A percentile compares a stretch with the other conserved stretches of the same genome.
phyloP scores from a whole-genome alignment of 2,888 invertebrate genomes.

The Scaptomyza polygonia region DNA sequence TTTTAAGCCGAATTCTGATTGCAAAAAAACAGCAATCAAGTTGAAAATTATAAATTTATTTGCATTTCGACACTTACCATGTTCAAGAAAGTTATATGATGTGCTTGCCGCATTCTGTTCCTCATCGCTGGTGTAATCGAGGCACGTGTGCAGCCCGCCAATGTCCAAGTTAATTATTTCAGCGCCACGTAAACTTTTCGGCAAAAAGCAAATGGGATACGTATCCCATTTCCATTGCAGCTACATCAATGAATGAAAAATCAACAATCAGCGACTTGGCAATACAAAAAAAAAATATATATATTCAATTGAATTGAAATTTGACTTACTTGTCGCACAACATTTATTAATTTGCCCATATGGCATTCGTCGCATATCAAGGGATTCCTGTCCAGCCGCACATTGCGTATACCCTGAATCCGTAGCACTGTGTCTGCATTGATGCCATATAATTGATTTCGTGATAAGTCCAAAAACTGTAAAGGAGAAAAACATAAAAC shows the following conservation, averaged over 20 bases:
- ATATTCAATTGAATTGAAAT: slow-evolving; percentile 42
- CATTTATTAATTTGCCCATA: slow-evolving; percentile 84
- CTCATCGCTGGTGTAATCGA: slow-evolving; percentile 85
- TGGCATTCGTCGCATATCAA: slow-evolving; percentile 84
- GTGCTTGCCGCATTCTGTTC: slow-evolving; percentile 85
- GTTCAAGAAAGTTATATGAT: slow-evolving; percentile 85
- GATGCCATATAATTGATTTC: slow-evolving; percentile 88
- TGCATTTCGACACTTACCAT: slow-evolving; percentile 81
- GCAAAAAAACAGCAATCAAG: no score
- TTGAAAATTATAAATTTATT: neutral
- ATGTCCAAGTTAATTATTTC: slow-evolving; percentile 84
- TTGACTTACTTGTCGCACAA: slow-evolving; percentile 83
- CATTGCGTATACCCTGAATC: slow-evolving; percentile 84
- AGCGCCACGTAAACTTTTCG: slow-evolving; percentile 83
- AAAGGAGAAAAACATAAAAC: slow-evolving; percentile 10
- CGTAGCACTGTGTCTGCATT: slow-evolving; percentile 82
- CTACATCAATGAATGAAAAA: slow-evolving; percentile 48
- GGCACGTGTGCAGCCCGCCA: slow-evolving; percentile 82
- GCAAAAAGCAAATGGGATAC: slow-evolving; percentile 84
- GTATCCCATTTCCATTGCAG: slow-evolving; percentile 84
- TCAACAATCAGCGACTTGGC: slow-evolving; percentile 45
- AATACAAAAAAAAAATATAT: slow-evolving; percentile 51
- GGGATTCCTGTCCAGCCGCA: slow-evolving; percentile 84
- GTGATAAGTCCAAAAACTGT: slow-evolving; percentile 89
- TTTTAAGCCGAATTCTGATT: no score